phyloP scores from a whole-genome alignment of 2,888 invertebrate species.

The Periphyllus acericola region DNA sequence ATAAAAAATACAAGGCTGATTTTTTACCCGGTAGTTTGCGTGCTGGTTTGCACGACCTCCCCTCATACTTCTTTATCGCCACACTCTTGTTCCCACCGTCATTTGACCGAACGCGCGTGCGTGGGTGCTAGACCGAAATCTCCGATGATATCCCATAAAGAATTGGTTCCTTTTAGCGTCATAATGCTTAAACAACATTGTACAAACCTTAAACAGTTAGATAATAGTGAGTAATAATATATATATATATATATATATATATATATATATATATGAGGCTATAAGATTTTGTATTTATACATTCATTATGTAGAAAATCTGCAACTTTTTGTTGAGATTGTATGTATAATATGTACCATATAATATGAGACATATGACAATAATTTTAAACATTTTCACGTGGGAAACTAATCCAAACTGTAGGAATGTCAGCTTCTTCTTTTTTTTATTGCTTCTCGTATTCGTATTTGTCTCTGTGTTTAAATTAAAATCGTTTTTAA shows the following conservation, averaged over 20 bases:
- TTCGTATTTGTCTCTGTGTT: conserved; percentile 15
- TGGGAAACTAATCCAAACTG: conserved; percentile 17
- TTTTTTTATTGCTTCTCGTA: background rate
- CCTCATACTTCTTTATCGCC: background rate
- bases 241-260: too few species aligned
- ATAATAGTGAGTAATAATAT: background rate
- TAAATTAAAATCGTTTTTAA: conserved; percentile 40
- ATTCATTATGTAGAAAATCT: background rate
- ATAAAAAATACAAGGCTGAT: conserved; percentile 36
- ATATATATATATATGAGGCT: too few species aligned
- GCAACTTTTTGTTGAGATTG: background rate
- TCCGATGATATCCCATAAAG: background rate
- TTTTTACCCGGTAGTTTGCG: conserved; percentile 57
- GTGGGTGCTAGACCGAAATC: conserved; percentile 49
- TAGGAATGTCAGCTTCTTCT: background rate
- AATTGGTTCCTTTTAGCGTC: background rate
- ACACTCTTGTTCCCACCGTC: conserved; percentile 20
- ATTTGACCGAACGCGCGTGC: conserved; percentile 33
- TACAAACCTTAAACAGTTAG: background rate
- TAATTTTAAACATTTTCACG: background rate
- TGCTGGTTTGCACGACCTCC: conserved; percentile 42
- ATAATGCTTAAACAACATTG: background rate
- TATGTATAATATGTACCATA: too few species aligned
- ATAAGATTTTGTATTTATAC: background rate
- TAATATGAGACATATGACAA: background rate